Base-by-base conservation (phyloP, 2,113 vertebrate genomes). In the Steatornis caripensis region DNA sequence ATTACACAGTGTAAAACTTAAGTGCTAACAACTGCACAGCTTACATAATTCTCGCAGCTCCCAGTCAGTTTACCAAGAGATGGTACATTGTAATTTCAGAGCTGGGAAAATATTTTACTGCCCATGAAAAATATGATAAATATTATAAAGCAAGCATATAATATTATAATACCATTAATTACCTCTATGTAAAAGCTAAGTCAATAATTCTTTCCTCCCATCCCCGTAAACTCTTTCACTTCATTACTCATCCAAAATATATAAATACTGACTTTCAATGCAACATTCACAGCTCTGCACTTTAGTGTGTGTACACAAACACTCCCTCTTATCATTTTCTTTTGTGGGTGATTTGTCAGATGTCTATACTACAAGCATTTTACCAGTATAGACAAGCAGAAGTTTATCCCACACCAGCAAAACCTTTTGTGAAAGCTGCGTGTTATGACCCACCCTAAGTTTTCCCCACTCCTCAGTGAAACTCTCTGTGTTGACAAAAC, bases 401-500 rank as follows among this genome's bases (percentile, higher is more conserved):
- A 37, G 8, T 89, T 95, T 72, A 91, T 74, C 60, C 62, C 54
- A 80, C 51, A 72, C 37, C 53, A 90, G 54, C 41, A 70, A 69
- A 89, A 83, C 7, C 22, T 16, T 49, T 87, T 84, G 26, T 64
- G 10, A 70, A 60, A 87, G 7, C 36, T 79, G 27, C 43, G 2
- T 89, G 36, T 82, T 93, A 53, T 55, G 81, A 96, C 45, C 81
- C 80, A 95, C 65, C 91, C 77, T 68, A 64, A 80, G 24, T 82
- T 96, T 95, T 89, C 57, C 36, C 69, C 48, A 82, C 61, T 82
- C 45, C 54, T 75, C 89, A 55, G 65, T 94, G 94, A 96, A 97
- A 96, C 89, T 89, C 24, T 48, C 39, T 16, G 1, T 95, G 93
- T 96, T 97, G 93, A 93, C 95, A 96, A 96, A 97, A 97, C 66